Base-by-base conservation (phyloP, 2,888 invertebrate genomes). In the Cheilosia soror region DNA sequence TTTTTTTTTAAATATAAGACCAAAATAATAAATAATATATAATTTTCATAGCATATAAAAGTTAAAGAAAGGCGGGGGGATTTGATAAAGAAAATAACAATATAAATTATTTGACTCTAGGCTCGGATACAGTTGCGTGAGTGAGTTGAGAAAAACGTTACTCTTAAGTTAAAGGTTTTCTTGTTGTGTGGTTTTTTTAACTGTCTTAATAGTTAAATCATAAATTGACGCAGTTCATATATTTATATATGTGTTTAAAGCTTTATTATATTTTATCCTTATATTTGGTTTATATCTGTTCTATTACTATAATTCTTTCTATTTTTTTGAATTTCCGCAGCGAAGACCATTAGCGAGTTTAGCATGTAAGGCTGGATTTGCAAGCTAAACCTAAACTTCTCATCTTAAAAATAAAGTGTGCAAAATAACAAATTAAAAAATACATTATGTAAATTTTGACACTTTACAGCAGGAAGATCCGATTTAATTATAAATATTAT, bases 101-200 rank as follows among this genome's bases (percentile, higher is more conserved):
- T 69, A 60, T 42, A 51, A 65, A 66, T 44, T 15, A 60, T 47
- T 51, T 49, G 62, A 69, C 63, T 65, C 79, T 80, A 84, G 85
- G 85, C 81, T 85, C 85, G 85, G 85, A 85, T 72, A 77, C 63
- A 85, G 85, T 85, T 85, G 55, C 81, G 4, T 76, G 47, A 73
- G 65, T 75, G 37, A 40, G 13, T 79, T 75, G 33, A 76, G 55
- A 62, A 68, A 42, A 42, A 9, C 3, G 3, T 49, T 37, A 37
- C 37, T 15, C 9, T 51, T 20, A 60, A 42, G n/a, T 55, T 53
- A 33, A 37, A 83, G 63, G 62, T 29, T 63, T 40, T 62, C 33
- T 27, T 25, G 51, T 29, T 25, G 11, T 20, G 66, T 68, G 31
- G 33, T 11, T 20, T 53, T 53, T 5, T 44, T 57, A 71, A 40